A percentile compares a stretch with the other conserved stretches of the same genome.
phyloP scores from a whole-genome alignment of 30 jellyfish, hydroid and myxozoan species.

The Rhopilema esculentum region DNA sequence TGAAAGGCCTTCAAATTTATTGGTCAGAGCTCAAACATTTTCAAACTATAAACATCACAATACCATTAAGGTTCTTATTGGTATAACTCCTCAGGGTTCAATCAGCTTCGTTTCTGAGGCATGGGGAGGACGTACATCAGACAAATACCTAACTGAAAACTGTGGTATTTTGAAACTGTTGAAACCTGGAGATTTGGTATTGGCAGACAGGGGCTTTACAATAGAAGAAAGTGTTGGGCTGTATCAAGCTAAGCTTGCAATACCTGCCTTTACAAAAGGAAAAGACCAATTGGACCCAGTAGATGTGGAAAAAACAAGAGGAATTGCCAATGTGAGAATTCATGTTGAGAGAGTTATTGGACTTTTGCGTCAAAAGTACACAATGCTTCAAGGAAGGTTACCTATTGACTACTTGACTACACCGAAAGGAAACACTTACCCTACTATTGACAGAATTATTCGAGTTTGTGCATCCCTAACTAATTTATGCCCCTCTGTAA shows the following conservation, averaged over 20 bases:
- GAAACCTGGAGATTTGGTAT: conserved; percentile 25
- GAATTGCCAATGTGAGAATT: conserved; percentile 56
- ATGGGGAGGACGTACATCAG: conserved; percentile 75
- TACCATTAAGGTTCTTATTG: conserved; percentile 36
- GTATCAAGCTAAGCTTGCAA: conserved; percentile 49
- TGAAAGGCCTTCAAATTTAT: conserved; percentile 58
- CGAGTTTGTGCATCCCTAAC: conserved; percentile 65
- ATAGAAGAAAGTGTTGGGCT: conserved; percentile 56
- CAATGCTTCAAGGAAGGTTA: conserved; percentile 55
- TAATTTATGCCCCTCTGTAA: conserved; percentile 62
- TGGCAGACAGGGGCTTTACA: conserved; percentile 47
- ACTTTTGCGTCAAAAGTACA: conserved; percentile 59
- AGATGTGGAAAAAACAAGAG: conserved; percentile 57
- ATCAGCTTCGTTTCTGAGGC: conserved; percentile 60
- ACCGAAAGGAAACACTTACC: conserved; percentile 47
- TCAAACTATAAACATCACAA: conserved; percentile 47
- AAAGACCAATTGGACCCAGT: conserved; percentile 52
- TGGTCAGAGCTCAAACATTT: conserved; percentile 51
- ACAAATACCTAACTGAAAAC: conserved; percentile 54
- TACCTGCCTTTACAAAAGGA: conserved; percentile 65
- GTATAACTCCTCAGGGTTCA: conserved; percentile 69
- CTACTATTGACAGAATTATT: conserved; percentile 50
- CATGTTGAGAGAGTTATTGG: conserved; percentile 68
- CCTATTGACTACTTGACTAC: conserved; percentile 62
- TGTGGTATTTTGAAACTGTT: conserved; percentile 33